Base-by-base conservation (phyloP, 2,113 vertebrate species). In the Cryptoleucopteryx plumbea region DNA sequence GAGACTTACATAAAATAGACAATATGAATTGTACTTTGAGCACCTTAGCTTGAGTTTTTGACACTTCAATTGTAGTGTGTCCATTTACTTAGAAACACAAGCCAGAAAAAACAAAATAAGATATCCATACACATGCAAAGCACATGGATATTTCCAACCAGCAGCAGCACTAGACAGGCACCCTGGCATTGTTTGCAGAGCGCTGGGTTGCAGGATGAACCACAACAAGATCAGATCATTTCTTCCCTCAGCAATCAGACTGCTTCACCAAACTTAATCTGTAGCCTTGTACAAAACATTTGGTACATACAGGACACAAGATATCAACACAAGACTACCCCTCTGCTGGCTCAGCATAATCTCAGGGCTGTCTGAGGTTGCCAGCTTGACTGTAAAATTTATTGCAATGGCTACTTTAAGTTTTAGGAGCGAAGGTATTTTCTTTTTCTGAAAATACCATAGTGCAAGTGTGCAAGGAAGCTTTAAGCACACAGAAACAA, bases 281-380 rank as follows among this genome's bases (percentile, higher is more conserved):
- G 67, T 9, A 47, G 58, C 52, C 81, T 95, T 29, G n/a, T 27
- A 42, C 66, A 72, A 91, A 94, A 66, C 6, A 43, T n/a, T 53
- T 68, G 48, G 56, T 65, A 68, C 47, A n/a, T 3, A 59, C 0
- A 8, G 38, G 36, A 77, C 43, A 50, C 0, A 1, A 56, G 38
- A 19, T 40, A 82, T 2, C 58, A 63, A 50, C 42, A 72, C 36
- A 42, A 65, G 65, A 88, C 25, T 38, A 72, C 3, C 15, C 10
- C 36, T 32, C 27, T 53, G 70, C 65, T 48, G 52, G 40, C n/a
- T 91, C 77, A 82, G 56, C 0, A 0, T 21, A 68, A 56, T 62
- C 85, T 90, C 78, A 73, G 48, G 52, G 65, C 43, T 72, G 27
- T 42, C 53, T 45, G 83, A 52, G 38, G 18, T 53, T 91, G 68